Evolutionary conservation across 2,888 invertebrate genomes (phyloP), one percentile per base, ranked within the genome.

Genomic region (Caenorhabditis sinica): DNA sequence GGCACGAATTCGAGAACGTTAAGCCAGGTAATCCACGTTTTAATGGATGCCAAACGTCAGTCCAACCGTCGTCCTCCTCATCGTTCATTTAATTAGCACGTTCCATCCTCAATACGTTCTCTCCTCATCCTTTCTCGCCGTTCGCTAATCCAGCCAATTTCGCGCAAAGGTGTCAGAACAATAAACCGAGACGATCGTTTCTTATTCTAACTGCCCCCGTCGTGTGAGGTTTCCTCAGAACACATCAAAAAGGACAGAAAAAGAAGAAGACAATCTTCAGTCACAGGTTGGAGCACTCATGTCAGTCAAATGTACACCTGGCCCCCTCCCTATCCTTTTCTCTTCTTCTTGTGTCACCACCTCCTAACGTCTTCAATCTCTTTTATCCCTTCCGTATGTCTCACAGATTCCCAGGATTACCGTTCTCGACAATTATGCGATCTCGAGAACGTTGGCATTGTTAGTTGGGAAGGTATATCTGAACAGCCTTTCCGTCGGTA

Each of bases 61-160:
- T 23, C 63, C 53, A 53, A 53, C 45, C 28, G 30, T 30, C 63
- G 17, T 53, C n/a, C 20, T 61, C 53, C 65, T 63, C 65, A 72
- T 63, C 66, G 80, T 72, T 80, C 80, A 72, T 80, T 66, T 80
- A 80, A 80, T 80, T 80, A 80, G 80, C 80, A 80, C 80, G 80
- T 80, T 80, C n/a, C 80, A 58, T 36, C 30, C 66, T 28, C 80
- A 65, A 80, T 80, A 80, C 63, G 72, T 63, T 71, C 45, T n/a
- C n/a, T 45, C 20, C 28, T 65, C 23, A n/a, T 20, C n/a, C 30
- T n/a, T 30, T 36, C 51, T 30, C 30, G 20, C 33, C 25, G 49
- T 45, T 61, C 58, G 65, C 36, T 80, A 80, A 80, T 80, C 80
- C 80, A 40, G n/a, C 79, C 71, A 65, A 79, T 79, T 79, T 79